Evolutionary conservation across 2,797 vertebrate species (phyloP).

Genomic region (Enteromius afrohamiltoni): DNA sequence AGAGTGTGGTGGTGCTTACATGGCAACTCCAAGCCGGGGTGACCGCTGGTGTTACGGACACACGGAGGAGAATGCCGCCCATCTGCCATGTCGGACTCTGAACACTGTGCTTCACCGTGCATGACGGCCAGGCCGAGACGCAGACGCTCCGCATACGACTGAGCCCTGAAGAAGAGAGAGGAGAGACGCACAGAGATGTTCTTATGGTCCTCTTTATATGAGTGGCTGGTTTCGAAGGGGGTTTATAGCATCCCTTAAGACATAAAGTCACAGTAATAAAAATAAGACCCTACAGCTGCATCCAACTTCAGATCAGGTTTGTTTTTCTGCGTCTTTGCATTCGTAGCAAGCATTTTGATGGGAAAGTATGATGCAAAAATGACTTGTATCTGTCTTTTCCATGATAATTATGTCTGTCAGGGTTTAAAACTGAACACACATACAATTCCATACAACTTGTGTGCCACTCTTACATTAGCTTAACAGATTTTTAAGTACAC

Average conservation of each 20-base stretch:
- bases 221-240: background rate
- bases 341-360: too few species aligned
- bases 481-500: background rate
- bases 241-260: background rate
- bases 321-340: too few species aligned
- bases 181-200: background rate
- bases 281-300: too few species aligned
- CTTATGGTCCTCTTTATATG: background rate
- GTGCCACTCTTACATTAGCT: background rate
- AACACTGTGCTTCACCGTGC: conserved; percentile 95
- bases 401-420: background rate
- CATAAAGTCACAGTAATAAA: background rate
- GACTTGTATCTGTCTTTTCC: background rate
- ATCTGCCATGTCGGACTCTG: conserved; percentile 97
- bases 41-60: conserved; percentile 90
- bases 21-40: conserved; percentile 92
- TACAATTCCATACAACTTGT: background rate
- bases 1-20: conserved; percentile 79
- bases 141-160: conserved; percentile 93
- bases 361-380: too few species aligned
- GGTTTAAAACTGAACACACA: background rate
- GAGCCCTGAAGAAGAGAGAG: conserved; percentile 84
- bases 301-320: too few species aligned
- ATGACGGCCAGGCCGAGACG: conserved; percentile 95
- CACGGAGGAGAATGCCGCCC: conserved; percentile 94